Evolutionary conservation across 2,888 invertebrate species (phyloP).

Genomic region (Odontocerum albicorne): DNA sequence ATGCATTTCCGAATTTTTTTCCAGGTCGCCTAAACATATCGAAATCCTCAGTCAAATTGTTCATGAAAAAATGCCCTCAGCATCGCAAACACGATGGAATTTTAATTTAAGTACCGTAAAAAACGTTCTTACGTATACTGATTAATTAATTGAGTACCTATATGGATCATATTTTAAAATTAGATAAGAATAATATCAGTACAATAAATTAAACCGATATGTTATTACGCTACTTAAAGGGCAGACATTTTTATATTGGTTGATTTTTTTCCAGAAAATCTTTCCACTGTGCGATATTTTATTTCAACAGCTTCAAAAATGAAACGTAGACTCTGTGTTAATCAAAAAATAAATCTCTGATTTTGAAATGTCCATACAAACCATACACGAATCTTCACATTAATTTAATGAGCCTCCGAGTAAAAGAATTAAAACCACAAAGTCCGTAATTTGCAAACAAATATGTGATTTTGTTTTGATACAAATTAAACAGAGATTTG

Average conservation of each 20-base stretch:
- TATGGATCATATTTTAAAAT: background rate
- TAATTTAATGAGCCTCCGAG: too few species aligned
- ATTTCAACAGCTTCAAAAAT: too few species aligned
- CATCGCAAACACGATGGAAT: conserved; percentile 26
- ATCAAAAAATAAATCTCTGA: too few species aligned
- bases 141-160: background rate
- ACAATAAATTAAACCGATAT: conserved; percentile 24
- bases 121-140: background rate
- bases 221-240: conserved; percentile 24
- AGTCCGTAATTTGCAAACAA: too few species aligned
- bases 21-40: conserved; percentile 8
- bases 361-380: too few species aligned
- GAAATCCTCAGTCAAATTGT: conserved; percentile 3
- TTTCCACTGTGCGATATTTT: conserved; percentile 30
- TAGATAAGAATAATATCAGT: conserved; percentile 2
- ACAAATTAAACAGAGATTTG: too few species aligned
- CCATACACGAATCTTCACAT: too few species aligned
- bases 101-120: conserved; percentile 2
- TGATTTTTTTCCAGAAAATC: conserved; percentile 32
- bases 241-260: conserved; percentile 30
- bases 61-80: conserved; percentile 14
- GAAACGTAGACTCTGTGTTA: too few species aligned
- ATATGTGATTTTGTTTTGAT: too few species aligned
- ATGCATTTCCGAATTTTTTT: conserved; percentile 27
- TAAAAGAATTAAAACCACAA: too few species aligned